These are phyloP conservation scores for Salminus brasiliensis DNA, from an alignment of 2,113 vertebrate species.

Conservation along the genomic window DNA sequence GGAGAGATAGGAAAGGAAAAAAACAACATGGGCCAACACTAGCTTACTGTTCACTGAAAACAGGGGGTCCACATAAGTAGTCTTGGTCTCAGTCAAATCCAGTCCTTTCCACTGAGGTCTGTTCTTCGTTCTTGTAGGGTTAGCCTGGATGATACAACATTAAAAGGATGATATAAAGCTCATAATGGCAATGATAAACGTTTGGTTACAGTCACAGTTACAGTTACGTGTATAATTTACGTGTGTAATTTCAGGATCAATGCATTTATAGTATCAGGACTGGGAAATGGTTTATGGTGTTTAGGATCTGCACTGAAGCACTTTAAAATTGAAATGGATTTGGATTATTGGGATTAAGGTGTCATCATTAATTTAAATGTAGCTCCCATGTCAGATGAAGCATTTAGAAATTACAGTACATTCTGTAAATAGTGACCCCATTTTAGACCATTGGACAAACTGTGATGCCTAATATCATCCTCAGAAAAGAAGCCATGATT, in stretches of 20 bases:
- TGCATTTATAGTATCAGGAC: neutral
- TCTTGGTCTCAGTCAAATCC: no score
- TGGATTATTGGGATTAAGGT: neutral
- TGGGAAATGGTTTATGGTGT: neutral
- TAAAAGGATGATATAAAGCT: no score
- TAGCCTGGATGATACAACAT: no score
- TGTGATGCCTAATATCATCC: neutral
- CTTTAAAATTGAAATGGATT: neutral
- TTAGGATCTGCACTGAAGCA: neutral
- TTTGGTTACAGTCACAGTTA: no score
- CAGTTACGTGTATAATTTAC: no score
- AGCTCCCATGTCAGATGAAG: neutral
- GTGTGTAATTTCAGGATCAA: neutral
- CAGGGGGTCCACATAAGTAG: neutral
- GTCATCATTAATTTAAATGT: conserved; percentile 1
- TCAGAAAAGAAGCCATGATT: no score
- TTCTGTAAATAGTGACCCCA: neutral
- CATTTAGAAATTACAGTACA: conserved; percentile 3
- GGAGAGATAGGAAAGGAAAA: neutral
- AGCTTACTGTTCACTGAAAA: neutral
- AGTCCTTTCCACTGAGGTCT: no score
- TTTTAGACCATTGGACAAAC: neutral
- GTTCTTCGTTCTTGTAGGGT: no score
- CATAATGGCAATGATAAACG: no score
- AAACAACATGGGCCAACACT: no score